Percentiles rank a stretch among this genome's conserved stretches.
These are phyloP conservation scores for Linurgus olivaceus DNA, from an alignment of 2,797 vertebrate species.

Conservation along the genomic window DNA sequence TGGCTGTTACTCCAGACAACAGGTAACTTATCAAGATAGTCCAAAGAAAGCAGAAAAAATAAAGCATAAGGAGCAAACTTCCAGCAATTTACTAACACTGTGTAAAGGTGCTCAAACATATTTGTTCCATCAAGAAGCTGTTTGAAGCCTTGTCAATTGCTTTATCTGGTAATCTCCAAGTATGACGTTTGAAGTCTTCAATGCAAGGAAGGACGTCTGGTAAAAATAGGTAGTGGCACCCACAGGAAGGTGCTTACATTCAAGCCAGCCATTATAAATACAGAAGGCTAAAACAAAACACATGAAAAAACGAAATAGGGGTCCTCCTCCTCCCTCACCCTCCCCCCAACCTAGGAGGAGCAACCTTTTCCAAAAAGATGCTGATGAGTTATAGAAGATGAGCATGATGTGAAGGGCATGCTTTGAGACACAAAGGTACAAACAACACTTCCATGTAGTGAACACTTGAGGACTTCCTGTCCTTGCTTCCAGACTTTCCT, in stretches of 20 bases:
- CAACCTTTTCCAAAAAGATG: conserved; percentile 20
- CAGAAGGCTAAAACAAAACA: conserved; percentile 43
- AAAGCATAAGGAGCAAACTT: neutral
- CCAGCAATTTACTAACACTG: conserved; percentile 46
- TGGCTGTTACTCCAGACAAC: conserved; percentile 6
- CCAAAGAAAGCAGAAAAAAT: neutral
- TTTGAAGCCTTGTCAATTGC: conserved; percentile 47
- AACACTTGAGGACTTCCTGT: neutral
- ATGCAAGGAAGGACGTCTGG: conserved; percentile 43
- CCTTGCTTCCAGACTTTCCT: conserved; percentile 18
- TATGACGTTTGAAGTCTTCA: conserved; percentile 43
- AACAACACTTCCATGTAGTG: neutral
- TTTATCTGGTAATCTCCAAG: conserved; percentile 52
- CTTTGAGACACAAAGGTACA: neutral
- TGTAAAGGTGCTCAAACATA: neutral
- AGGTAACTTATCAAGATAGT: neutral
- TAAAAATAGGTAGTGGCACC: conserved; percentile 12
- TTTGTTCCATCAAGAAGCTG: conserved; percentile 35
- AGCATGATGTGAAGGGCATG: neutral
- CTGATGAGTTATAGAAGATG: conserved; percentile 31
- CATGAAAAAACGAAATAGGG: neutral
- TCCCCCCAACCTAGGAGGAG: neutral
- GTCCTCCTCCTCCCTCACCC: neutral
- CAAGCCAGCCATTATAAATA: conserved; percentile 49
- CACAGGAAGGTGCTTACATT: conserved; percentile 18